Evolutionary conservation across 2,113 vertebrate genomes (phyloP).

Genomic region (Apteryx mantelli): DNA sequence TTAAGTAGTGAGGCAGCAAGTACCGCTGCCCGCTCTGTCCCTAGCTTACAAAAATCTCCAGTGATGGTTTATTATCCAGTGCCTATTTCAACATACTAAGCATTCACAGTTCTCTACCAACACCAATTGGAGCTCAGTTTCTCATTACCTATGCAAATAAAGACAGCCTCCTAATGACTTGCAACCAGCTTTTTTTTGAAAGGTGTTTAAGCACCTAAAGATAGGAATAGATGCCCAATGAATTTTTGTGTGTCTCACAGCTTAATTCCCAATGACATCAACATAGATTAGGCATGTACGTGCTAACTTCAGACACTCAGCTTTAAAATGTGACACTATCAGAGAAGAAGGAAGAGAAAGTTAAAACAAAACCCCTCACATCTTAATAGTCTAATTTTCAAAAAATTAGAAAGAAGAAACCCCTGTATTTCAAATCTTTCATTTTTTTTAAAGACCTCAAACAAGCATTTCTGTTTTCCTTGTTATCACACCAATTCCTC

Average conservation of each 20-base stretch:
- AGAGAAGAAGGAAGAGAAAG: background rate
- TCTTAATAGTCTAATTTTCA: background rate
- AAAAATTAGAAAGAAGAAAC: background rate
- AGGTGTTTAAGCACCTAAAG: background rate
- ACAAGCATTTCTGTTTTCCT: background rate
- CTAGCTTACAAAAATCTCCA: background rate
- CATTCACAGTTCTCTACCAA: background rate
- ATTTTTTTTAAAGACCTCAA: background rate
- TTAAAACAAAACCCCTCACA: background rate
- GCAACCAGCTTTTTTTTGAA: background rate
- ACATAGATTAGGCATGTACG: background rate
- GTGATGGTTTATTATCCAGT: background rate
- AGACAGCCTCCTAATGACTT: background rate
- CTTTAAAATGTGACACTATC: background rate
- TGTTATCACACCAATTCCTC: background rate
- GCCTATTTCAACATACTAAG: background rate
- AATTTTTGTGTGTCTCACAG: background rate
- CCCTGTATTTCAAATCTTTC: background rate
- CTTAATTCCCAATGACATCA: background rate
- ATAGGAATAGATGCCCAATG: fast-evolving
- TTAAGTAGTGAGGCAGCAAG: background rate
- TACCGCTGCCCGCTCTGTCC: fast-evolving
- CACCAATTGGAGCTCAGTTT: background rate
- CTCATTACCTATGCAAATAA: background rate
- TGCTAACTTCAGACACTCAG: background rate